Conservation (phyloP, 2,888 invertebrate species). For the Melikaiella ostensackeni region DNA sequence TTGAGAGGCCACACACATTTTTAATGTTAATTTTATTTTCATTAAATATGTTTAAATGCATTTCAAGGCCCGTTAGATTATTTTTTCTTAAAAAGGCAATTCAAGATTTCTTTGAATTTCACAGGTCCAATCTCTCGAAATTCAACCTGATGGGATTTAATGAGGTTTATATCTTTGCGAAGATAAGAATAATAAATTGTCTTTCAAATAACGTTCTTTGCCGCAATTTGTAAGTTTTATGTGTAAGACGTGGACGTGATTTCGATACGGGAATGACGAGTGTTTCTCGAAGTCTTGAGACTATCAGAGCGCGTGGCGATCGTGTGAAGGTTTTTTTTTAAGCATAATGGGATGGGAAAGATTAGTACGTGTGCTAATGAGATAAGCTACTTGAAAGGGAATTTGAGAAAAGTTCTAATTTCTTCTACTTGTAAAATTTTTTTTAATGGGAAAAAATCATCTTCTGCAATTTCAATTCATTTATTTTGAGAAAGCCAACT, state of each 20-base stretch:
- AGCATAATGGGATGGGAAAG: neutral
- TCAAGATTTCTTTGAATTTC: neutral
- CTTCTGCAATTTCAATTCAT: no score
- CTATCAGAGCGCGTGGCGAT: neutral
- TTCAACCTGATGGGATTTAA: neutral
- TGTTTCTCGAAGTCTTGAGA: neutral
- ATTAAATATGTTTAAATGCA: neutral
- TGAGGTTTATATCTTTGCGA: neutral
- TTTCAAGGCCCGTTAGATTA: neutral
- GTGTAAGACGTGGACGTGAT: conserved; percentile 17
- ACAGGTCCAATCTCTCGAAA: neutral
- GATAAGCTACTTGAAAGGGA: neutral
- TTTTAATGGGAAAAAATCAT: no score
- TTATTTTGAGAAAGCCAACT: no score
- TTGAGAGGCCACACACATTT: neutral
- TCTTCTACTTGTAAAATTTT: no score
- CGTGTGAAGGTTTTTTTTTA: conserved; percentile 16
- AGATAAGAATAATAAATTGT: neutral
- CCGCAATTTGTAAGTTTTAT: neutral
- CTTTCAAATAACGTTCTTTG: neutral
- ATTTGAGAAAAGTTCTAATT: neutral
- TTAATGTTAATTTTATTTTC: neutral
- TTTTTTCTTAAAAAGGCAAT: neutral
- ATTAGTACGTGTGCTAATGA: neutral
- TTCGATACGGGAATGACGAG: neutral